Conservation (phyloP, 2,797 vertebrate genomes). For the Morus bassanus region DNA sequence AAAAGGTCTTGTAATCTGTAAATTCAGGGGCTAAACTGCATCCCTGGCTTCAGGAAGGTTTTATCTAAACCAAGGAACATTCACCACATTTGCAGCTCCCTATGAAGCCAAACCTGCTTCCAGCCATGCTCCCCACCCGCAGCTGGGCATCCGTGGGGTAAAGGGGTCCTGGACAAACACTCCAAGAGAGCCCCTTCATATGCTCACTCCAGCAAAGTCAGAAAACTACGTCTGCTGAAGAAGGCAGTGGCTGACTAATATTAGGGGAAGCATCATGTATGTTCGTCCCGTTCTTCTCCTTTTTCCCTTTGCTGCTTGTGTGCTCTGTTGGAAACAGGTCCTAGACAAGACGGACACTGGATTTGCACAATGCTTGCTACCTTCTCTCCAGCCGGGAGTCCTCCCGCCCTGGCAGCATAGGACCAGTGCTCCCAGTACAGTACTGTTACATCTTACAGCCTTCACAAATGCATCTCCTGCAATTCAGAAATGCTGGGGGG, state of each 20-base stretch:
- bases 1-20: background rate
- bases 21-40: background rate
- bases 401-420: background rate
- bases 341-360: background rate
- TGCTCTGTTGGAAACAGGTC: too few species aligned
- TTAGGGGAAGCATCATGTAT: rapidly evolving
- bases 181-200: background rate
- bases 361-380: background rate
- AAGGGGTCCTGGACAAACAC: background rate
- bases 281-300: background rate
- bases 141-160: rapidly evolving
- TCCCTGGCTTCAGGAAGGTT: background rate
- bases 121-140: background rate
- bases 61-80: background rate
- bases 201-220: background rate
- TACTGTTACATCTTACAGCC: background rate
- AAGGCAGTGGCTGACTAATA: background rate
- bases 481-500: background rate
- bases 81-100: rapidly evolving
- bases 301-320: background rate
- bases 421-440: background rate
- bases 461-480: background rate
- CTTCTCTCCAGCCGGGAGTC: background rate
- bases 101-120: background rate
- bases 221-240: background rate